phyloP scores from a whole-genome alignment of 2,797 vertebrate genomes.

The Pseudochaenichthys georgianus region DNA sequence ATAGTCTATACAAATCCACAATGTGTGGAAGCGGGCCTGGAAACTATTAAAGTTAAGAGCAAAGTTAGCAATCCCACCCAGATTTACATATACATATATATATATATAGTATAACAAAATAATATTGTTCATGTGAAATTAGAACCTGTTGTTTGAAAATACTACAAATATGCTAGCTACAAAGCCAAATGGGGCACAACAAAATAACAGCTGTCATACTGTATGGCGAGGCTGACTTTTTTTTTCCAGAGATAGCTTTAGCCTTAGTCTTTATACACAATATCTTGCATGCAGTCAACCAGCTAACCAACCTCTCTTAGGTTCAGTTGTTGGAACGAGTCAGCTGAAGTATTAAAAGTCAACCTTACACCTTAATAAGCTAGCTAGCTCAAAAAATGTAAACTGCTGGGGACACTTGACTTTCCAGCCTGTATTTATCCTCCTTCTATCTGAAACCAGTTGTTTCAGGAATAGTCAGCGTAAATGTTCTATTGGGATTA shows the following conservation, averaged over 20 bases:
- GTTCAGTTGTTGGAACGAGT: slow-evolving; percentile 2
- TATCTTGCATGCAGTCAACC: slow-evolving; percentile 1
- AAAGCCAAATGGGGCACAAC: neutral
- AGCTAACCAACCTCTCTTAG: neutral
- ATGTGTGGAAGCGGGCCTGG: neutral
- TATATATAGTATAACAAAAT: neutral
- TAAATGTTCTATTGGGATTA: neutral
- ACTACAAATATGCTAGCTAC: neutral
- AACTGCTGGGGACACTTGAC: neutral
- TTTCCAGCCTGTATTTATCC: neutral
- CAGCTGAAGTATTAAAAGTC: neutral
- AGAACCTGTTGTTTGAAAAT: neutral
- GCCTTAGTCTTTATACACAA: neutral
- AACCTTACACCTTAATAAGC: neutral
- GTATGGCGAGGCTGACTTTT: neutral
- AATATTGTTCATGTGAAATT: neutral
- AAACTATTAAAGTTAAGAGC: neutral
- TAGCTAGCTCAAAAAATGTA: neutral
- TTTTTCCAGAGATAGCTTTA: neutral
- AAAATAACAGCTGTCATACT: neutral
- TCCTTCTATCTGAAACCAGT: slow-evolving; percentile 1
- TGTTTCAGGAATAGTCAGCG: neutral
- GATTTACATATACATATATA: too few species aligned
- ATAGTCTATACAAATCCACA: too few species aligned
- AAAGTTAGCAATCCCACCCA: neutral